Conservation (phyloP, 1,140 invertebrate genomes). For the Diploscapter pachys region DNA sequence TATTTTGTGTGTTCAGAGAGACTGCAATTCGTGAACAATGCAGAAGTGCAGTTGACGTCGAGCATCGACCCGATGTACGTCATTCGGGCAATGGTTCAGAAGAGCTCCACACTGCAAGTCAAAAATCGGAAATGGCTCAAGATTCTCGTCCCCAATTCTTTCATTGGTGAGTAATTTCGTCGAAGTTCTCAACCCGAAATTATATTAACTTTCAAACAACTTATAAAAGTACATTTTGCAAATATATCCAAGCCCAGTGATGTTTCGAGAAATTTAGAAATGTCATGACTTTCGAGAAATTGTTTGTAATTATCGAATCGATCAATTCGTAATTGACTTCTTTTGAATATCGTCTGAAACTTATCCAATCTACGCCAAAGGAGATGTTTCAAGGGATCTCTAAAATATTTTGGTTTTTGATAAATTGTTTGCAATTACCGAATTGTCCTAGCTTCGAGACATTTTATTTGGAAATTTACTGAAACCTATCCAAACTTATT, state of each 20-base stretch:
- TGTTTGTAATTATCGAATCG: too few species aligned
- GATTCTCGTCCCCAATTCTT: constrained; percentile 95
- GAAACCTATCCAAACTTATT: background rate
- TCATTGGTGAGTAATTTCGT: constrained; percentile 70
- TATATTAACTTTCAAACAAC: background rate
- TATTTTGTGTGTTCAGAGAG: background rate
- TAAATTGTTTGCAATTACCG: too few species aligned
- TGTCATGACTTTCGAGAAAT: too few species aligned
- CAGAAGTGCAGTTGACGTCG: background rate
- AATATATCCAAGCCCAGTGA: background rate
- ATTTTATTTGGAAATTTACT: background rate
- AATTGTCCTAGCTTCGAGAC: too few species aligned
- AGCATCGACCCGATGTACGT: constrained; percentile 61
- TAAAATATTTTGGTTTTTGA: too few species aligned
- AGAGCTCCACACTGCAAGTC: constrained; percentile 90
- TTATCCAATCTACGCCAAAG: too few species aligned
- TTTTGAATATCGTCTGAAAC: too few species aligned
- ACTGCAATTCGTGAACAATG: constrained; percentile 12
- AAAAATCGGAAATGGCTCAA: constrained; percentile 96
- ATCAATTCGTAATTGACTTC: too few species aligned
- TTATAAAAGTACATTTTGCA: background rate
- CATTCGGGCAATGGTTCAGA: constrained; percentile 84
- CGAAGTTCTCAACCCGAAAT: background rate
- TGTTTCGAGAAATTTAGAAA: background rate
- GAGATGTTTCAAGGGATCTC: too few species aligned